Evolutionary conservation across 2,797 vertebrate genomes (phyloP).

Genomic region (Syngnathus acus): DNA sequence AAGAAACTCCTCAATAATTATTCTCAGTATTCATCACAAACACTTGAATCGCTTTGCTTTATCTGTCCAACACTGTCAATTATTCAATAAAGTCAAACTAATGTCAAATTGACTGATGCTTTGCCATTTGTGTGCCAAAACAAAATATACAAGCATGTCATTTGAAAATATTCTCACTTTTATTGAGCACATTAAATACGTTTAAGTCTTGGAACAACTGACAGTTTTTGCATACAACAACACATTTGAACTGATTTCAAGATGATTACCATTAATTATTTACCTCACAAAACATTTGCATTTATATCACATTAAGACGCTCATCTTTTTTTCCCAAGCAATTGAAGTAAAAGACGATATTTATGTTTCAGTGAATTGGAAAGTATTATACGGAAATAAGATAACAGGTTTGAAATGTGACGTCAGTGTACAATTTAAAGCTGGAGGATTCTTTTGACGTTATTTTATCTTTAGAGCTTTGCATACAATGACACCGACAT

Average conservation of each 20-base stretch:
- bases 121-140: background rate
- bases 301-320: background rate
- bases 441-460: background rate
- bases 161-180: slow-evolving; percentile 1
- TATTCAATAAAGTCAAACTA: slow-evolving; percentile 49
- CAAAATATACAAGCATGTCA: background rate
- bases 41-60: slow-evolving; percentile 7
- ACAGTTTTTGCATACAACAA: background rate
- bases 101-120: slow-evolving; percentile 16
- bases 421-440: too few relatives aligned
- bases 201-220: background rate
- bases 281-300: background rate
- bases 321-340: background rate
- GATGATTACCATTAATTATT: background rate
- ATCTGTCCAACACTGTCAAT: slow-evolving; percentile 33
- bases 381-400: background rate
- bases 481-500: background rate
- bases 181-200: background rate
- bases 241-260: background rate
- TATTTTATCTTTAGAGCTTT: background rate
- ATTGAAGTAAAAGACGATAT: background rate
- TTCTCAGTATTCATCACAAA: background rate
- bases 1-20: background rate
- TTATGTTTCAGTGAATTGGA: background rate
- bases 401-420: too few relatives aligned